Base-by-base conservation (phyloP, 2,797 vertebrate genomes). In the Anas georgica region DNA sequence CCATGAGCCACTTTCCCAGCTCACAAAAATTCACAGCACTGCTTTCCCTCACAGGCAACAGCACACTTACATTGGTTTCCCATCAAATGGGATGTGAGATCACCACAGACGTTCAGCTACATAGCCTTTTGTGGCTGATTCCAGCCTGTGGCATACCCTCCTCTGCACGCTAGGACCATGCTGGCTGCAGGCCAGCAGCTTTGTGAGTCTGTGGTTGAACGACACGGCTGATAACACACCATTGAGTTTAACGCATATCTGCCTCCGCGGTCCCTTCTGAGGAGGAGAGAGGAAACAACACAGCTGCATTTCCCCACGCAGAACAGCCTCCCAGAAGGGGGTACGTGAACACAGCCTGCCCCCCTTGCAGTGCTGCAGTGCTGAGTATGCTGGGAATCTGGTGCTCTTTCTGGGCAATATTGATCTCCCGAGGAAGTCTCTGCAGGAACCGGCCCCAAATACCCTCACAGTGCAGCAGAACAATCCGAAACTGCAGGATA, bases 311-410 rank as follows among this genome's bases (percentile, higher is more conserved):
- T 91, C 41, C 29, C 20, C 11, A 12, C 50, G 39, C 14, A 63
- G 39, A 39, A 50, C 37, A 83, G 63, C 28, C 39, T 50, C 21
- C 31, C 25, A 16, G 28, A 22, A 7, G 3, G 28, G 33, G 33
- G 4, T 23, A 11, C 2, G 1, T 7, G 45, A 48, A 3, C 8
- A 2, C 6, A 14, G 82, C 33, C 35, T 0, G 0, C 13, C 0
- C 0, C 39, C 13, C 62, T 33, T 37, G 45, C 55, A 52, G 55
- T 41, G 7, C 78, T 54, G 62, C 46, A 14, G 0, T 15, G 60
- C 59, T 46, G 48, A 77, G 52, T 17, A 1, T 59, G 60, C 48
- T 31, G 31, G n/a, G 6, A 25, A 12, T 5, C 17, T 59, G 12
- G 17, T 35, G 10, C 18, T 92, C 4, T 18, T 64, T 52, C 39